Percentiles rank a stretch among this genome's conserved stretches.
phyloP scores from a whole-genome alignment of 2,113 vertebrate genomes.

The Megatriorchis doriae region DNA sequence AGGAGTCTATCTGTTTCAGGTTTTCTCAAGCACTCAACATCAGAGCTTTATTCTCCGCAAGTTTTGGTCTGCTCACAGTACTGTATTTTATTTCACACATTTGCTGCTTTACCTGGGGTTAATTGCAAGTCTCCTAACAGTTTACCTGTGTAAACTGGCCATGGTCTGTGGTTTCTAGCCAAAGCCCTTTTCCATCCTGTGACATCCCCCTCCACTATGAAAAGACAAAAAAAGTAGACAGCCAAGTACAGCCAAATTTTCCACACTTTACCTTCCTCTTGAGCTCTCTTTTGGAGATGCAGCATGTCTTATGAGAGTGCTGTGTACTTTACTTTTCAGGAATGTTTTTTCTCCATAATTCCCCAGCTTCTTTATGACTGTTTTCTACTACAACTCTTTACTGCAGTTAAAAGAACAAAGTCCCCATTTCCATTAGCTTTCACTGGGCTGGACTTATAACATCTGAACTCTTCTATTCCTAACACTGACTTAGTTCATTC shows the following conservation, averaged over 20 bases:
- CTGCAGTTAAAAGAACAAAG: background rate
- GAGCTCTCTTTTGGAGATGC: background rate
- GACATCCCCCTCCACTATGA: background rate
- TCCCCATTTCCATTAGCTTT: background rate
- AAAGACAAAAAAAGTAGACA: background rate
- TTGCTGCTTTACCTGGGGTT: background rate
- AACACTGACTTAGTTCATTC: background rate
- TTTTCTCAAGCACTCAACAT: background rate
- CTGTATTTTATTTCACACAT: background rate
- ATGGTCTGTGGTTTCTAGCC: background rate
- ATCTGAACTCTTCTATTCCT: background rate
- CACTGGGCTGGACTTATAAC: background rate
- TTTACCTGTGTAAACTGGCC: background rate
- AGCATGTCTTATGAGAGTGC: background rate
- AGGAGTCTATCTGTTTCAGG: background rate
- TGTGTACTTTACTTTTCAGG: background rate
- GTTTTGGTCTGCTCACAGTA: background rate
- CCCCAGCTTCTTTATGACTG: background rate
- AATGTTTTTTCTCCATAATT: background rate
- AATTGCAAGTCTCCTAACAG: background rate
- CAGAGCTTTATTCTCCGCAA: background rate
- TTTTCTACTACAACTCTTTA: background rate
- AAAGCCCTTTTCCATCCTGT: background rate
- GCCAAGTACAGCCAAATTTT: background rate
- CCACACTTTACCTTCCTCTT: background rate